These are phyloP conservation scores for Marronus borbonicus DNA, from an alignment of 2,888 invertebrate species.

Conservation along the genomic window DNA sequence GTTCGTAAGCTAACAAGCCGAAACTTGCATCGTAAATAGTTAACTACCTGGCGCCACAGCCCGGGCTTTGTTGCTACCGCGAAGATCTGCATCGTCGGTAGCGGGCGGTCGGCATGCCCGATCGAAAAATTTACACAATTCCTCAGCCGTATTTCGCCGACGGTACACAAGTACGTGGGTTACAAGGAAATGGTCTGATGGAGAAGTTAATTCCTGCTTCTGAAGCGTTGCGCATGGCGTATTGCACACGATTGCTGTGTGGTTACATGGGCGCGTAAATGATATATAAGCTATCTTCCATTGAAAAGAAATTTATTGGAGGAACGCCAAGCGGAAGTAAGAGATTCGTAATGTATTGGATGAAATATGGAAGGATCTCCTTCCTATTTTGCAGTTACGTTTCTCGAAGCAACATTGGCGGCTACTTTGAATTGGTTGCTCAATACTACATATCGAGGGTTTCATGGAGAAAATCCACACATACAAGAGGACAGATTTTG, in stretches of 20 bases:
- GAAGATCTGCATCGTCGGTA: background rate
- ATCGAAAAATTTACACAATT: conserved; percentile 47
- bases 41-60: conserved; percentile 33
- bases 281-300: conserved; percentile 40
- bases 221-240: background rate
- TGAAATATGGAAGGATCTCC: no score
- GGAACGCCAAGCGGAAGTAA: background rate
- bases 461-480: no score
- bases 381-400: no score
- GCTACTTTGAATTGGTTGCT: no score
- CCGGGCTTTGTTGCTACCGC: background rate
- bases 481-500: no score
- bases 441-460: no score
- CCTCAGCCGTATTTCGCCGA: background rate
- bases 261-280: background rate
- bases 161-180: conserved; percentile 1
- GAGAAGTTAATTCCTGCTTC: conserved; percentile 5
- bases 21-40: conserved; percentile 47
- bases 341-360: background rate
- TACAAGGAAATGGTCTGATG: background rate
- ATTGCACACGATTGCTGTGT: background rate
- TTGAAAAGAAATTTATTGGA: conserved; percentile 33
- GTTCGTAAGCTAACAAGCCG: conserved; percentile 46
- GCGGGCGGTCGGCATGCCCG: background rate
- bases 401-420: no score